These are phyloP conservation scores for Coturnix japonica DNA, from an alignment of 2,113 vertebrate species.

Conservation along the genomic window DNA sequence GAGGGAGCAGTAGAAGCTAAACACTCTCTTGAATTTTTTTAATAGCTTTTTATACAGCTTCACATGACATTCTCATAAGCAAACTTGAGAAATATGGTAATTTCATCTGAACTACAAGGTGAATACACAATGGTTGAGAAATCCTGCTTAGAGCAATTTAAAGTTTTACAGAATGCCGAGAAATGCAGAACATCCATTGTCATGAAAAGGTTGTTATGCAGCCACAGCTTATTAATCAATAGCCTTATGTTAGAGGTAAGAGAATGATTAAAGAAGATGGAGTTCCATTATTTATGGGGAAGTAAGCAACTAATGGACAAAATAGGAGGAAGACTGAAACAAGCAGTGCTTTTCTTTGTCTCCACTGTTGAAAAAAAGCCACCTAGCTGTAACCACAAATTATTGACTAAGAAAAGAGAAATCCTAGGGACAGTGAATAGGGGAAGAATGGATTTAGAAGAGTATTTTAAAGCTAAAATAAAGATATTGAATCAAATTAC, in stretches of 20 bases:
- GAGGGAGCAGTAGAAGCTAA: not conserved
- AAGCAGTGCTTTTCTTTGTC: slow-evolving; percentile 20
- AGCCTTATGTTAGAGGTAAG: slow-evolving; percentile 15
- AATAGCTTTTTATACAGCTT: not conserved
- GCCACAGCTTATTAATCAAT: slow-evolving; percentile 59
- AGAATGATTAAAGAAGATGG: slow-evolving; percentile 11
- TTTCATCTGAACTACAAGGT: not conserved
- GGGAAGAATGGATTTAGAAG: not conserved
- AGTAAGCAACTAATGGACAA: slow-evolving; percentile 52
- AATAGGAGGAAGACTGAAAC: slow-evolving; percentile 9
- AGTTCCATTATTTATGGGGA: slow-evolving; percentile 58
- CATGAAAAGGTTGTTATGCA: slow-evolving; percentile 27
- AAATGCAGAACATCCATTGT: slow-evolving; percentile 39
- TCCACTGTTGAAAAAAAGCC: not conserved
- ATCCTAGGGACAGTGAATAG: not conserved
- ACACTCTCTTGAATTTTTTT: not conserved
- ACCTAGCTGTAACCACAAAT: not conserved
- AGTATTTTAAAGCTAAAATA: not conserved
- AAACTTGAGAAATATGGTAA: not conserved
- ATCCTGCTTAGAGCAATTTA: slow-evolving; percentile 33
- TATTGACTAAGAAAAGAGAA: not conserved
- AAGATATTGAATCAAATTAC: not conserved
- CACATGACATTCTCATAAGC: not conserved
- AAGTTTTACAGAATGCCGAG: slow-evolving; percentile 32
- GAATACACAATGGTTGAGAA: slow-evolving; percentile 14